A percentile compares a stretch with the other conserved stretches of the same genome.
phyloP scores from a whole-genome alignment of 2,113 vertebrate species.

The Laterallus jamaicensis region DNA sequence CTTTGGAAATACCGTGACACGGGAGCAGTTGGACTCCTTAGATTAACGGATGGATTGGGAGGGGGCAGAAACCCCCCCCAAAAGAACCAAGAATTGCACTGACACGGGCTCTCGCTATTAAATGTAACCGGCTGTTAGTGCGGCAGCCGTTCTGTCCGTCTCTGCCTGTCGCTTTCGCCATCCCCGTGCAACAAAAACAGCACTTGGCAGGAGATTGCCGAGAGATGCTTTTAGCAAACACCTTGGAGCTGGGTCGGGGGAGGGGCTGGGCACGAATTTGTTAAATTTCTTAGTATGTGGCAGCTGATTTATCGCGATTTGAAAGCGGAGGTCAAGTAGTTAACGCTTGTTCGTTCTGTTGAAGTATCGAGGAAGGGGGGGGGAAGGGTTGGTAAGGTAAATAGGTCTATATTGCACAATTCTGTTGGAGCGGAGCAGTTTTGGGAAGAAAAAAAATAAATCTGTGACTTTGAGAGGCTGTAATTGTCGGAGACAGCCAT shows the following conservation, averaged over 20 bases:
- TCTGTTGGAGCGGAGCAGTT: slow-evolving; percentile 1
- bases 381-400: slow-evolving; percentile 43
- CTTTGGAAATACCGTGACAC: background rate
- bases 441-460: background rate
- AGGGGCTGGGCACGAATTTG: slow-evolving; percentile 26
- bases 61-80: too few species aligned
- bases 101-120: background rate
- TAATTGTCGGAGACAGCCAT: slow-evolving; percentile 49
- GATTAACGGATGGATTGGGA: background rate
- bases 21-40: background rate
- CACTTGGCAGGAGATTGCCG: slow-evolving; percentile 1
- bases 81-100: rapidly evolving
- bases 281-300: slow-evolving; percentile 12
- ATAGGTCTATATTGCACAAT: slow-evolving; percentile 54
- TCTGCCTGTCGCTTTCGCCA: background rate
- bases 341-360: background rate
- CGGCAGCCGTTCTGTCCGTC: background rate
- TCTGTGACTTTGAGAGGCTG: slow-evolving; percentile 10
- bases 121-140: background rate
- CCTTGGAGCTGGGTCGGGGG: slow-evolving; percentile 14
- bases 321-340: slow-evolving; percentile 4
- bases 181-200: background rate
- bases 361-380: background rate
- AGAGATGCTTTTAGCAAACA: slow-evolving; percentile 44
- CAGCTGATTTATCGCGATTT: slow-evolving; percentile 32